phyloP scores from a whole-genome alignment of 2,888 invertebrate genomes.

The Pyrochroa serraticornis region DNA sequence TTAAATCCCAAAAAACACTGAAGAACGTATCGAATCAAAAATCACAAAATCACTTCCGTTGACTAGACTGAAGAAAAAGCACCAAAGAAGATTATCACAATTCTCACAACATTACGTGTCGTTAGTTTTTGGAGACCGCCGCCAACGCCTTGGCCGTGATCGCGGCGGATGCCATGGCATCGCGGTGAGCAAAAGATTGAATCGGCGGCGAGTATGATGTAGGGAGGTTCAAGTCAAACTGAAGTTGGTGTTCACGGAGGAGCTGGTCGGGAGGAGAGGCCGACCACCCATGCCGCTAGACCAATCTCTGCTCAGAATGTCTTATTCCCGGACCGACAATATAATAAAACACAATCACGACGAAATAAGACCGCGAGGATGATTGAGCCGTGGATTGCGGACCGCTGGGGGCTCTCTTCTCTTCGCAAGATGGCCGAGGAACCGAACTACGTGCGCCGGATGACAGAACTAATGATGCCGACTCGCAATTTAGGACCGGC shows the following conservation, averaged over 20 bases:
- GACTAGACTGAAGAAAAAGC: slow-evolving; percentile 24
- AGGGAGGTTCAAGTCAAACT: slow-evolving; percentile 49
- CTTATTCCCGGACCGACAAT: slow-evolving; percentile 58
- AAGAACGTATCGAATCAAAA: slow-evolving; percentile 9
- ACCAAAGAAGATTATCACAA: slow-evolving; percentile 16
- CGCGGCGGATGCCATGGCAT: slow-evolving; percentile 19
- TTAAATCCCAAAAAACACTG: slow-evolving; percentile 13
- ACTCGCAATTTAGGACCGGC: slow-evolving; percentile 41
- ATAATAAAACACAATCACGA: slow-evolving; percentile 58
- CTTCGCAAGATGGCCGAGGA: slow-evolving; percentile 43
- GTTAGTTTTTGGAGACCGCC: not conserved
- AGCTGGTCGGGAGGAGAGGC: slow-evolving; percentile 41
- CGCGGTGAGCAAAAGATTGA: slow-evolving; percentile 39
- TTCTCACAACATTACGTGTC: slow-evolving; percentile 10
- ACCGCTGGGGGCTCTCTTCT: slow-evolving; percentile 47
- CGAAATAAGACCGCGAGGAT: slow-evolving; percentile 56
- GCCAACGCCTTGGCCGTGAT: not conserved
- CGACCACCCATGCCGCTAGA: slow-evolving; percentile 60
- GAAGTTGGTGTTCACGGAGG: slow-evolving; percentile 44
- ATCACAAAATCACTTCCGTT: slow-evolving; percentile 10
- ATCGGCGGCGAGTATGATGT: slow-evolving; percentile 46
- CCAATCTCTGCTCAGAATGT: slow-evolving; percentile 59
- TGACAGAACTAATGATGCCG: slow-evolving; percentile 47
- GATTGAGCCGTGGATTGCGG: slow-evolving; percentile 57
- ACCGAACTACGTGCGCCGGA: slow-evolving; percentile 42